Evolutionary conservation across 2,113 vertebrate species (phyloP), one percentile per base, ranked within the genome.

Genomic region (Panurus biarmicus): DNA sequence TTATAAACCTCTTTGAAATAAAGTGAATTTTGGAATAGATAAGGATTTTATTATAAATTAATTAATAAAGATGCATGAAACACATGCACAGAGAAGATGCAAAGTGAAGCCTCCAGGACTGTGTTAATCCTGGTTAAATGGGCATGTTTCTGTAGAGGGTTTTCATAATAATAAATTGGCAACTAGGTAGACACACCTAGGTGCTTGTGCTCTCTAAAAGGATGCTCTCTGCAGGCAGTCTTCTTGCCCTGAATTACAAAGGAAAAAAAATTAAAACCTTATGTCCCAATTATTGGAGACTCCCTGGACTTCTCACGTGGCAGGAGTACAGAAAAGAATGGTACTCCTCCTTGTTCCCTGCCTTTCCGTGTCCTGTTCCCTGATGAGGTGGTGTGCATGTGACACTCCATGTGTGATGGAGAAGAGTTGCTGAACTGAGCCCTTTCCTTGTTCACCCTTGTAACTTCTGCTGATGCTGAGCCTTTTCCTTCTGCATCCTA

Each of bases 241-340:
- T 40, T 1, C 33, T 74, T 90, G 8, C 70, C 19, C 11, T 53
- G 29, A 45, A 25, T 56, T 62, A n/a, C 20, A 73, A 73, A 38
- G 3, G 5, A 18, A 57, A 50, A 44, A 29, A 7, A n/a, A 8
- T 9, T 24, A 51, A 60, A 85, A 38, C 22, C 4, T 45, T 47
- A 31, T 1, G 5, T 15, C 7, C 7, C 0, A 0, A 6, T 65
- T 35, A 29, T 2, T 71, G n/a, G n/a, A 65, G 53, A 56, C 19
- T 91, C 7, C 35, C 12, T 51, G 15, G 13, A 24, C 14, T 62
- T 90, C 56, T 80, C 7, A 22, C 19, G 6, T 53, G n/a, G 33
- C 11, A 12, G 12, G 11, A 42, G 7, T 36, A 24, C 9, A n/a
- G 73, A 38, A 83, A 33, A 24, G 26, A 31, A 12, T 44, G 42